Conservation (phyloP, 1,140 invertebrate genomes). For the Drosophila sproati region DNA sequence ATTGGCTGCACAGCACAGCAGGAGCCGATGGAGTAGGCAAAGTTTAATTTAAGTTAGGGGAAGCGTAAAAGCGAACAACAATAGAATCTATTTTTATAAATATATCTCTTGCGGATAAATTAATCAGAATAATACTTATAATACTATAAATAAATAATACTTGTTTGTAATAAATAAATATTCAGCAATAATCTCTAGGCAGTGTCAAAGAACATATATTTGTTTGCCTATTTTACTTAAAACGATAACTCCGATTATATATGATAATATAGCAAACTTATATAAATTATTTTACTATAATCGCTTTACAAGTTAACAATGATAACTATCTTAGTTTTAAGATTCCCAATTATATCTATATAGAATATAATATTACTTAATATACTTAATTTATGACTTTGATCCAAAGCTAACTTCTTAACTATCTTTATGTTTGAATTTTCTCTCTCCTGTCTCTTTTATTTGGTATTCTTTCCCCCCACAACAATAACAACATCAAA, state of each 20-base stretch:
- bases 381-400: slow-evolving; percentile 8
- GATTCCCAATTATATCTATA: not conserved
- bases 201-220: no score
- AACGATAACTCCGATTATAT: no score
- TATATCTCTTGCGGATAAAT: no score
- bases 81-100: not conserved
- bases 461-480: not conserved
- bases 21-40: no score
- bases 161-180: no score
- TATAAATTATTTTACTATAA: no score
- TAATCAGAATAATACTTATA: no score
- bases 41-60: no score
- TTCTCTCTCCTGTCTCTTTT: slow-evolving; percentile 46
- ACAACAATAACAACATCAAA: slow-evolving; percentile 29
- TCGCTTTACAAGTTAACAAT: not conserved
- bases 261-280: no score
- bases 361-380: not conserved
- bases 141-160: no score
- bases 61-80: not conserved
- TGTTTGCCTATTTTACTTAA: no score
- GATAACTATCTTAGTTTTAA: not conserved
- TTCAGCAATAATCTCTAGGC: no score
- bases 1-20: not conserved
- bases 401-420: slow-evolving; percentile 38
- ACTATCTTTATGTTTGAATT: slow-evolving; percentile 60